Base-by-base conservation (phyloP, 1,140 invertebrate genomes). In the Teleopsis dalmanni region DNA sequence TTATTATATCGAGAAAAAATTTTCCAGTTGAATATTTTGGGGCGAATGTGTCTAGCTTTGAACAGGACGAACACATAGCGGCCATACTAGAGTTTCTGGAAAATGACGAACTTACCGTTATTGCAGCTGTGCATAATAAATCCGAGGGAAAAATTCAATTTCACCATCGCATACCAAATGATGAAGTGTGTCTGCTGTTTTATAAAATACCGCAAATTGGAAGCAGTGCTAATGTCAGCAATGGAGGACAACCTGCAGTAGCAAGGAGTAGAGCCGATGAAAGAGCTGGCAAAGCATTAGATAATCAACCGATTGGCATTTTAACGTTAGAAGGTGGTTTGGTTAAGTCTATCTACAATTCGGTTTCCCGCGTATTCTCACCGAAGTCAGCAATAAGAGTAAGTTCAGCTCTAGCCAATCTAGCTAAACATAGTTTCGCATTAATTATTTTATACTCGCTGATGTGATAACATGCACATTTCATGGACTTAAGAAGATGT, bases 291-390 rank as follows among this genome's bases (percentile, higher is more conserved):
- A 7, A 43, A 26, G 46, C 37, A 33, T 45, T n/a, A n/a, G n/a
- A 49, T 33, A 48, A 46, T 31, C 47, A 52, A 46, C 46, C 41
- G 36, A 51, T 71, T 53, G 68, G 68, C 54, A 67, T 71, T 53
- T 53, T 71, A 54, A 71, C 68, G 52, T 58, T 71, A 40, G 68
- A 71, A 53, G 68, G 68, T 54, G 68, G 68, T 48, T 50, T 71
- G 60, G 65, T 70, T 56, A 71, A 71, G 62, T 71, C 68, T 53
- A 71, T 71, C 62, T 71, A 70, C 53, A 70, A 71, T 67, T 71
- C 68, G 43, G 60, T 71, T 57, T 69, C 68, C 50, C 62, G 65
- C 55, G 62, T 71, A 42, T 71, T 62, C 55, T 68, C 68, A 34
- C 67, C 68, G 13, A 56, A 65, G 52, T 59, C 61, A 35, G 56